Conservation (phyloP, 1,140 invertebrate genomes). For the Orius laevigatus region DNA sequence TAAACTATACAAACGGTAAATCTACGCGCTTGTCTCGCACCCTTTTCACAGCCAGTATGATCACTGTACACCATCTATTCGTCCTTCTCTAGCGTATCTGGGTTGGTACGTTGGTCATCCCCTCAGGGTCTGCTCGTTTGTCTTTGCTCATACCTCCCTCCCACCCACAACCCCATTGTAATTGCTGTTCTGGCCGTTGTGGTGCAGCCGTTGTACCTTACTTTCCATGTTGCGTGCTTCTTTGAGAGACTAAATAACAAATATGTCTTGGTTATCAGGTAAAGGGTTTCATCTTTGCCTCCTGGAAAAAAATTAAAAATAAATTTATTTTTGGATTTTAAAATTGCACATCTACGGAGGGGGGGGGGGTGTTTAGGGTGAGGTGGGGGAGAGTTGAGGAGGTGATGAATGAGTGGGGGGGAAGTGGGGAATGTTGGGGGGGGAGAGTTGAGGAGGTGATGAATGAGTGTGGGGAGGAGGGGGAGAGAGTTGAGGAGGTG, state of each 20-base stretch:
- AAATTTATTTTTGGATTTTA: no score
- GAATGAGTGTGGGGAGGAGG: no score
- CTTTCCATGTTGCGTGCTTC: slow-evolving; percentile 86
- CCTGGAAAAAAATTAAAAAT: slow-evolving; percentile 9
- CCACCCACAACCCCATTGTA: no score
- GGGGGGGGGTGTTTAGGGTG: no score
- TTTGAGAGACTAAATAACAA: slow-evolving; percentile 86
- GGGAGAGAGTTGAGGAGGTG: no score
- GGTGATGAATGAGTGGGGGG: no score
- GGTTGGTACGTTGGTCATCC: slow-evolving; percentile 96
- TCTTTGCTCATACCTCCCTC: slow-evolving; percentile 52
- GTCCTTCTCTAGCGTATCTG: slow-evolving; percentile 84
- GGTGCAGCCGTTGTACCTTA: slow-evolving; percentile 55
- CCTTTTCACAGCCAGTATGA: slow-evolving; percentile 57
- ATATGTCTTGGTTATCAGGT: slow-evolving; percentile 79
- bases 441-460: no score
- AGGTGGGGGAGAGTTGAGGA: no score
- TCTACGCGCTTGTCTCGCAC: slow-evolving; percentile 37
- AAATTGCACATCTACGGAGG: no score
- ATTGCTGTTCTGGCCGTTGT: not conserved
- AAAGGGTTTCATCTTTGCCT: slow-evolving; percentile 36
- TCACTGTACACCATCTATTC: slow-evolving; percentile 83
- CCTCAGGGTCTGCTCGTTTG: slow-evolving; percentile 81
- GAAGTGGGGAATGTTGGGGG: no score
- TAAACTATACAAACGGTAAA: slow-evolving; percentile 75